These are phyloP conservation scores for Diadumene lineata DNA, from an alignment of 92 coral and sea anemone genomes.

Conservation along the genomic window DNA sequence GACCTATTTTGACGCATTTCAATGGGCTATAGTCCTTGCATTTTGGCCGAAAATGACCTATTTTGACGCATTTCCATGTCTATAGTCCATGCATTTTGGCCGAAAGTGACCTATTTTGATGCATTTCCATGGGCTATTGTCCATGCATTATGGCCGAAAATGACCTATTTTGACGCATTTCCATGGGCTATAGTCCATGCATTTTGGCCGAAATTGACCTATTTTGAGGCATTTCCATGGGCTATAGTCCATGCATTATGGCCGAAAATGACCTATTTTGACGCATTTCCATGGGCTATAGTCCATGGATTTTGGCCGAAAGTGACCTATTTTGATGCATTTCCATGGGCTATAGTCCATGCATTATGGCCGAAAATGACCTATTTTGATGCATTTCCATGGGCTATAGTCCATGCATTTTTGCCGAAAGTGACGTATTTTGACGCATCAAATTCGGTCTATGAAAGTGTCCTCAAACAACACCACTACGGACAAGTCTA, in stretches of 20 bases:
- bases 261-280: not conserved
- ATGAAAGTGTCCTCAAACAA: too few relatives aligned
- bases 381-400: not conserved
- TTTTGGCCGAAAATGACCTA: not conserved
- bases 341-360: slow-evolving; percentile 8
- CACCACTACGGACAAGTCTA: too few relatives aligned
- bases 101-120: not conserved
- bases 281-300: too few relatives aligned
- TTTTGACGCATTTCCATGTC: too few relatives aligned
- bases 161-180: not conserved
- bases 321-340: not conserved
- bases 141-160: not conserved
- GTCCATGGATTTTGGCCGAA: not conserved
- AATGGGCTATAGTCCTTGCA: not conserved
- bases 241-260: not conserved
- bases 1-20: not conserved
- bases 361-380: not conserved
- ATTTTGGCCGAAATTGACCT: not conserved
- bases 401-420: not conserved
- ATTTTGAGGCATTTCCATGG: not conserved
- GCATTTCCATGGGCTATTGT: slow-evolving; percentile 3
- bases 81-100: not conserved
- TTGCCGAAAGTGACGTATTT: not conserved
- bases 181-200: slow-evolving; percentile 5
- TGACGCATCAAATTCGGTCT: too few relatives aligned